phyloP scores from a whole-genome alignment of 1,140 invertebrate species.

The Drosophila azteca region DNA sequence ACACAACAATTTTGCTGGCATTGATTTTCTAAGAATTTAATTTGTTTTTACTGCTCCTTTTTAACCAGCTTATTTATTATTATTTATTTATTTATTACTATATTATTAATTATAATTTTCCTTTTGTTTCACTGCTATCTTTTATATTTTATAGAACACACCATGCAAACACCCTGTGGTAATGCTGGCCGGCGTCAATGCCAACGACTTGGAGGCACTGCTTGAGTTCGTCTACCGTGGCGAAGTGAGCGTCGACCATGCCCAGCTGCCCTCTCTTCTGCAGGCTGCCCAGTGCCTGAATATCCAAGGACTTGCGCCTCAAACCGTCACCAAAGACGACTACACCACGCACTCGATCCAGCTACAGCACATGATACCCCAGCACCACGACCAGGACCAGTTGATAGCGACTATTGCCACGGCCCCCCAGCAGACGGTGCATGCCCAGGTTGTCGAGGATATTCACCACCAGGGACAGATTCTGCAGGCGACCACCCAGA shows the following conservation, averaged over 20 bases:
- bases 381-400: slow-evolving; percentile 83
- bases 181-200: slow-evolving; percentile 87
- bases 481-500: slow-evolving; percentile 76
- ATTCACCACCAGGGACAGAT: slow-evolving; percentile 81
- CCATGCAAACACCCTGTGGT: slow-evolving; percentile 88
- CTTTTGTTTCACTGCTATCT: background rate
- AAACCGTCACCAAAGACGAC: slow-evolving; percentile 83
- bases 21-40: too few species aligned
- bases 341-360: slow-evolving; percentile 84
- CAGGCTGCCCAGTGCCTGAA: slow-evolving; percentile 87
- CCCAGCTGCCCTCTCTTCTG: slow-evolving; percentile 86
- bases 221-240: slow-evolving; percentile 88
- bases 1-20: background rate
- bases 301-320: slow-evolving; percentile 86
- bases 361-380: slow-evolving; percentile 84
- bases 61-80: background rate
- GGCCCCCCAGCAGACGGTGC: slow-evolving; percentile 81
- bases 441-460: slow-evolving; percentile 82
- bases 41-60: background rate
- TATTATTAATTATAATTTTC: background rate
- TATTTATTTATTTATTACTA: background rate
- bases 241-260: slow-evolving; percentile 87
- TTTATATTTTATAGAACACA: slow-evolving; percentile 84
- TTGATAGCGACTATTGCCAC: slow-evolving; percentile 79
- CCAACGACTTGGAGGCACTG: slow-evolving; percentile 86